A percentile compares a stretch with the other conserved stretches of the same genome.
phyloP scores from a whole-genome alignment of 2,888 invertebrate genomes.

The Drosophila stalkeri region DNA sequence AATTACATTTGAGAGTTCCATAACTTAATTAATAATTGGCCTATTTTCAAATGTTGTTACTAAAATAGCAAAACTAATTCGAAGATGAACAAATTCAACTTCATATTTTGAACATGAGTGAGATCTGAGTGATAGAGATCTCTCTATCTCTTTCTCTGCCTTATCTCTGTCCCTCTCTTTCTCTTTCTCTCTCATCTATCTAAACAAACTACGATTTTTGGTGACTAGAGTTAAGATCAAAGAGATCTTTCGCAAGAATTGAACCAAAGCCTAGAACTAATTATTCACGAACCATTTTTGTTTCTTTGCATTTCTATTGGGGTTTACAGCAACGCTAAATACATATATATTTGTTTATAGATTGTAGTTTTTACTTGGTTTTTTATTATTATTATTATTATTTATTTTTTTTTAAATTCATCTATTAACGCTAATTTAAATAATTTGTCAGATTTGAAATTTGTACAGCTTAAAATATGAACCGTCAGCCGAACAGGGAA shows the following conservation, averaged over 20 bases:
- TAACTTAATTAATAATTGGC: constrained; percentile 1
- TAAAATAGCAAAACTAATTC: constrained; percentile 4
- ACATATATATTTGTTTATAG: constrained; percentile 7
- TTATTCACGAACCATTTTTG: constrained; percentile 12
- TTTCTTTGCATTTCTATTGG: not conserved
- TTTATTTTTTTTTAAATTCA: constrained; percentile 50
- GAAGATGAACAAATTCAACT: not conserved
- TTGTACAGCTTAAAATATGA: constrained; percentile 46
- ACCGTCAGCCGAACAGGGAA: constrained; percentile 4
- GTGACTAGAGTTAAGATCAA: not conserved
- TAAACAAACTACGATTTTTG: not conserved
- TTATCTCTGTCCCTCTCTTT: not conserved
- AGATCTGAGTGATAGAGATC: not conserved
- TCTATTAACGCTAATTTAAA: constrained; percentile 58
- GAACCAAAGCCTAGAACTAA: not conserved
- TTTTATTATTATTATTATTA: constrained; percentile 21
- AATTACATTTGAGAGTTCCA: not conserved
- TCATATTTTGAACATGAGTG: not conserved
- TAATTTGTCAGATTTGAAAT: constrained; percentile 34
- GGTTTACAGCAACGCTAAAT: not conserved
- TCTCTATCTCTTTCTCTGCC: not conserved
- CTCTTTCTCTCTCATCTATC: not conserved
- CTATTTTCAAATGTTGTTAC: constrained; percentile 4
- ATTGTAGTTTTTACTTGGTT: not conserved
- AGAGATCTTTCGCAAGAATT: not conserved